Evolutionary conservation across 2,797 vertebrate genomes (phyloP).

Genomic region (Anisognathus igniventris): DNA sequence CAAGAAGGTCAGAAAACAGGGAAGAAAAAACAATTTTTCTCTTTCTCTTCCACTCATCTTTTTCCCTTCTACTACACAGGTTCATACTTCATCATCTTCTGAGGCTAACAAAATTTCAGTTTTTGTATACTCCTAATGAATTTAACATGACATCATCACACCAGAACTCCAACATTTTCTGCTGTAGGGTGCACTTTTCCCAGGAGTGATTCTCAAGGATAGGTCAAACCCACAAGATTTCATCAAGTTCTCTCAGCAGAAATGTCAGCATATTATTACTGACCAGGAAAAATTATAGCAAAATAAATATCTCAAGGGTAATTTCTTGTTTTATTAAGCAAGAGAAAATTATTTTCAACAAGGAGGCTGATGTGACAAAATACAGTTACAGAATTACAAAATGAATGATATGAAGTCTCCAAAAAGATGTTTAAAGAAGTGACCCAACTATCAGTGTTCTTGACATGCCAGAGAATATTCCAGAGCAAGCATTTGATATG

Average conservation of each 20-base stretch:
- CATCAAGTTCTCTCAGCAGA: slow-evolving; percentile 46
- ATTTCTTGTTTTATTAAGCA: slow-evolving; percentile 42
- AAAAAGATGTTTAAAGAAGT: neutral
- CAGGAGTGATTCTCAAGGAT: slow-evolving; percentile 32
- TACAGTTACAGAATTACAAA: neutral
- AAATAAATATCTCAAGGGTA: slow-evolving; percentile 50
- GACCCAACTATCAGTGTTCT: neutral
- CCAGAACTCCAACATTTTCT: slow-evolving; percentile 1
- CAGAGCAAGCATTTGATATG: neutral
- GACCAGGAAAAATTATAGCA: slow-evolving; percentile 41
- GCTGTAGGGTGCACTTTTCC: neutral
- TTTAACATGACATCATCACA: slow-evolving; percentile 19
- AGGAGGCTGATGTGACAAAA: slow-evolving; percentile 17
- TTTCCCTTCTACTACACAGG: neutral
- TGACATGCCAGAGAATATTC: neutral
- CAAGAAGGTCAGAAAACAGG: neutral
- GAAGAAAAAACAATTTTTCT: neutral
- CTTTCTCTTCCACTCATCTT: neutral
- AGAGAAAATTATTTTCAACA: slow-evolving; percentile 15
- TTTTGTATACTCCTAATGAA: slow-evolving; percentile 23
- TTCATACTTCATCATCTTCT: neutral
- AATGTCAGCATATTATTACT: slow-evolving; percentile 52
- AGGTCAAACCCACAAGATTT: slow-evolving; percentile 51
- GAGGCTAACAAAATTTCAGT: neutral
- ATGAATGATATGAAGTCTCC: neutral